Conservation (phyloP, 2,888 invertebrate species). For the Drosophila pseudotakahashii region DNA sequence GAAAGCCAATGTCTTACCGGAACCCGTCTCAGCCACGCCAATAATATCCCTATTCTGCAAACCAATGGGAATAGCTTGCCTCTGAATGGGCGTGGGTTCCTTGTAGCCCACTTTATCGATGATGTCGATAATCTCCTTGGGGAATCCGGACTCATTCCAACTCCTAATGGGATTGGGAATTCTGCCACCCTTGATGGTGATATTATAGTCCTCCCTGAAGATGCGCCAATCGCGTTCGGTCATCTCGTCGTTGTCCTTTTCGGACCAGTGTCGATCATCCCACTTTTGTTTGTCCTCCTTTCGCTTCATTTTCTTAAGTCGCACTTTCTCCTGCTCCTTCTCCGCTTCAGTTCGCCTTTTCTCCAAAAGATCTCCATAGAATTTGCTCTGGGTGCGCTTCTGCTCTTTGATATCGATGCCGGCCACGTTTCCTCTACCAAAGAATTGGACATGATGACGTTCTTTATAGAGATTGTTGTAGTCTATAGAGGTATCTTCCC, state of each 20-base stretch:
- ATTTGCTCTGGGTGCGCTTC: constrained; percentile 97
- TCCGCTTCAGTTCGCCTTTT: constrained; percentile 97
- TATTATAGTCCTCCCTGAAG: constrained; percentile 99
- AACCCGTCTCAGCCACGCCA: constrained; percentile 99
- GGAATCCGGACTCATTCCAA: constrained; percentile 97
- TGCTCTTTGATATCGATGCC: constrained; percentile 99
- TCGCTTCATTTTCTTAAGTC: constrained; percentile 95
- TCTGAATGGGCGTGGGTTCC: constrained; percentile 99
- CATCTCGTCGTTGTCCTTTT: constrained; percentile 97
- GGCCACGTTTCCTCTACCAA: constrained; percentile 98
- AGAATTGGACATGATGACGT: constrained; percentile 98
- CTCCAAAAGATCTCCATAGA: constrained; percentile 97
- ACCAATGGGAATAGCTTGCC: constrained; percentile 99
- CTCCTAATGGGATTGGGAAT: constrained; percentile 98
- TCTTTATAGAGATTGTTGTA: constrained; percentile 99
- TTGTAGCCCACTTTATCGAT: constrained; percentile 97
- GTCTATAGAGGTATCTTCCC: constrained; percentile 98
- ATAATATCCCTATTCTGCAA: constrained; percentile 97
- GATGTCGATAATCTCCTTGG: constrained; percentile 95
- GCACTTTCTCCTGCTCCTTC: constrained; percentile 97
- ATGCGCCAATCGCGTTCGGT: constrained; percentile 99
- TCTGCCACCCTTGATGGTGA: constrained; percentile 98
- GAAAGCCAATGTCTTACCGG: constrained; percentile 99
- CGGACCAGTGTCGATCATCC: constrained; percentile 99
- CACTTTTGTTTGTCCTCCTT: constrained; percentile 99